Evolutionary conservation across 2,113 vertebrate genomes (phyloP).

Genomic region (Catharus minimus): DNA sequence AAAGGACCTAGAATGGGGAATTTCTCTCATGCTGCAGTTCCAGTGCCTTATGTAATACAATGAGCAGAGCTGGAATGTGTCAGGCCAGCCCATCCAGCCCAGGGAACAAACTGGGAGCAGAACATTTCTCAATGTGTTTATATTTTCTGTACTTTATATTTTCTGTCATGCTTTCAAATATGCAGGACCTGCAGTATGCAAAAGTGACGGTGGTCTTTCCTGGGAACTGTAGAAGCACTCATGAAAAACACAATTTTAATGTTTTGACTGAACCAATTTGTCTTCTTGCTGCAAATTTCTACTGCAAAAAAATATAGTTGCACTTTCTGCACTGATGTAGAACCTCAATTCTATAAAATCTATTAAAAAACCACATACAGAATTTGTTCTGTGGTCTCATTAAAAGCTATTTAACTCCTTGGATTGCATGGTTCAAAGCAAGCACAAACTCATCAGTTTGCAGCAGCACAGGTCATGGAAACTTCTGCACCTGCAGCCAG

Average conservation of each 20-base stretch:
- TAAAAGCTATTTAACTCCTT: not conserved
- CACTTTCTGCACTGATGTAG: not conserved
- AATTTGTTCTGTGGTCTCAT: not conserved
- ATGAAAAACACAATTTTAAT: not conserved
- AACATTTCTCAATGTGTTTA: not conserved
- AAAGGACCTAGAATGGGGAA: not conserved
- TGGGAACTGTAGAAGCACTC: not conserved
- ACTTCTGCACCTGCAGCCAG: not conserved
- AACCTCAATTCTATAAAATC: not conserved
- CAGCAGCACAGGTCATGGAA: not conserved
- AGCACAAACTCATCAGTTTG: not conserved
- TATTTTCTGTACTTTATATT: not conserved
- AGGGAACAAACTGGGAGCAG: not conserved
- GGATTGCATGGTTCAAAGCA: not conserved
- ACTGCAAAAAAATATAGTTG: not conserved
- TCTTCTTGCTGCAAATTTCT: not conserved
- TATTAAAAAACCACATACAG: not conserved
- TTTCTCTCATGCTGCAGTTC: constrained; percentile 1
- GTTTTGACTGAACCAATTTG: not conserved
- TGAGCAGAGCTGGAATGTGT: not conserved
- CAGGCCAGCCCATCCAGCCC: not conserved
- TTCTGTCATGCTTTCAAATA: not conserved
- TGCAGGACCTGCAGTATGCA: not conserved
- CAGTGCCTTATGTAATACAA: not conserved
- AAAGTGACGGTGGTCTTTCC: not conserved